Percentiles rank a stretch among this genome's conserved stretches.
Evolutionary conservation across 2,888 invertebrate species (phyloP).

Genomic region (Oscheius sp.): DNA sequence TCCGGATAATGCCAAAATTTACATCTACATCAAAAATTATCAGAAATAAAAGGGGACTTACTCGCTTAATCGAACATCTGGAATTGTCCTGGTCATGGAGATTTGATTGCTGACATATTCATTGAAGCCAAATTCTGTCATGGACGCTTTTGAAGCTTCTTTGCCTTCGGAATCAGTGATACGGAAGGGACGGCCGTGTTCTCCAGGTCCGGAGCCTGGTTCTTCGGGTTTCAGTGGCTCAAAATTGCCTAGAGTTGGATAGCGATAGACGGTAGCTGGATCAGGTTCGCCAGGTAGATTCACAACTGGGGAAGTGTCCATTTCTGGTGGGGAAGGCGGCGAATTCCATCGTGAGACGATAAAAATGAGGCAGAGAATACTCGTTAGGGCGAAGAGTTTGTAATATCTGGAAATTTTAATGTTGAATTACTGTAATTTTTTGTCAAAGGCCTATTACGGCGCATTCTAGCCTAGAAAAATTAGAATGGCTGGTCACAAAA

Average conservation of each 20-base stretch:
- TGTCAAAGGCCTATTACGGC: too few relatives aligned
- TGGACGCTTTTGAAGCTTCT: constrained; percentile 86
- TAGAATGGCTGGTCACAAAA: too few relatives aligned
- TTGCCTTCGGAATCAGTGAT: constrained; percentile 79
- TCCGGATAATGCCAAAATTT: constrained; percentile 94
- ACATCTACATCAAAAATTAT: constrained; percentile 79
- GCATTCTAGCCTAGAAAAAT: too few relatives aligned
- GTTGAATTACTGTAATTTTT: too few relatives aligned
- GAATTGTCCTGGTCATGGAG: constrained; percentile 87
- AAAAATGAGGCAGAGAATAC: background rate
- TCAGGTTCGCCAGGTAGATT: too few relatives aligned
- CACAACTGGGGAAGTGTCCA: too few relatives aligned
- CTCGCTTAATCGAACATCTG: constrained; percentile 89
- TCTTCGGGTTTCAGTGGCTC: constrained; percentile 81
- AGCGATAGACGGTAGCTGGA: too few relatives aligned
- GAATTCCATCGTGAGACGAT: background rate
- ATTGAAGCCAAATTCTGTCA: constrained; percentile 97
- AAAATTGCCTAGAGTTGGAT: constrained; percentile 80
- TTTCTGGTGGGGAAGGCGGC: background rate
- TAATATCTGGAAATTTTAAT: constrained; percentile 1
- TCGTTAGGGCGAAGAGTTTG: background rate
- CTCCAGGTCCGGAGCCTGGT: constrained; percentile 79
- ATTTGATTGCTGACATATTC: constrained; percentile 90
- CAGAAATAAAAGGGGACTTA: constrained; percentile 73
- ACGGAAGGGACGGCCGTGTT: constrained; percentile 62